Evolutionary conservation across 2,113 vertebrate species (phyloP).

Genomic region (Eulemur rufifrons): DNA sequence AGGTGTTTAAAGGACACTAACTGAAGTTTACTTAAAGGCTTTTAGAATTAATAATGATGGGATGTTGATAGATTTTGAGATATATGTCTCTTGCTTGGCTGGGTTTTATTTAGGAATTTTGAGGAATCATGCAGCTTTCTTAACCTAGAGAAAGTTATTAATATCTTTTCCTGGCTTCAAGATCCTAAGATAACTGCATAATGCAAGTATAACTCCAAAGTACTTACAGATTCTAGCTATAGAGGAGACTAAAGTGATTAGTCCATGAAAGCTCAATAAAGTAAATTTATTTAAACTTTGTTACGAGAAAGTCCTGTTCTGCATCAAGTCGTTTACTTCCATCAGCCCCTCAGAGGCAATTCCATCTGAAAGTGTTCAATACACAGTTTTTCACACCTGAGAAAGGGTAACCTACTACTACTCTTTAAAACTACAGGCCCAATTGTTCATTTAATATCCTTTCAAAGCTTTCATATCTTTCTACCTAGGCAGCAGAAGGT

Average conservation of each 20-base stretch:
- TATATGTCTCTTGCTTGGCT: background rate
- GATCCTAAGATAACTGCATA: background rate
- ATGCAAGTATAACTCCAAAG: background rate
- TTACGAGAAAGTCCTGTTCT: background rate
- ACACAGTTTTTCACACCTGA: background rate
- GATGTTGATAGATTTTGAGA: background rate
- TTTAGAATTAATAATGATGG: background rate
- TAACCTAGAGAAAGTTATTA: background rate
- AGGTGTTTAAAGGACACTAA: background rate
- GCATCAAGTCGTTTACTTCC: background rate
- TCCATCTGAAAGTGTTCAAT: background rate
- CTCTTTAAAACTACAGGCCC: background rate
- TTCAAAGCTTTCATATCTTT: slow-evolving; percentile 19
- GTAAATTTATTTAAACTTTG: slow-evolving; percentile 9
- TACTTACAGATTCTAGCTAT: background rate
- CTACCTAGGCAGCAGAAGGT: background rate
- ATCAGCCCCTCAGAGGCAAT: background rate
- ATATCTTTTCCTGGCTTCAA: background rate
- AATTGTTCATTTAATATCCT: background rate
- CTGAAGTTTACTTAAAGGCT: background rate
- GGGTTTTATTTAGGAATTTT: background rate
- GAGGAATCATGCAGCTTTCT: background rate
- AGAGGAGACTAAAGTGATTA: background rate
- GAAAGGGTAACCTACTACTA: background rate
- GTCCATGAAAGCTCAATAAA: background rate